Base-by-base conservation (phyloP, 2,888 invertebrate species). In the Ctena decussata region DNA sequence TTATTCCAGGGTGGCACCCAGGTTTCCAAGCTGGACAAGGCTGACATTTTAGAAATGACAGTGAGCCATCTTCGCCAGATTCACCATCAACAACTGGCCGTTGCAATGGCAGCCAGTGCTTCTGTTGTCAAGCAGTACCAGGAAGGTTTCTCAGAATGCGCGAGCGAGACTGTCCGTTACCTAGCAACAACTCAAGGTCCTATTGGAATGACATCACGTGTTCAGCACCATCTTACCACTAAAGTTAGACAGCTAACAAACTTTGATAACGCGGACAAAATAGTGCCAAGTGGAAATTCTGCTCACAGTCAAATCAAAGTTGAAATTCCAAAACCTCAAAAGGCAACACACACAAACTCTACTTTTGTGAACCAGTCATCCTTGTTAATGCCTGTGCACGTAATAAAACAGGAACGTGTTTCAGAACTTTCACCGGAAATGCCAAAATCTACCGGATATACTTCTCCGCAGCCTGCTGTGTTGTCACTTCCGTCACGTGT, bases 41-140 rank as follows among this genome's bases (percentile, higher is more conserved):
- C 89, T 5, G 89, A 89, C 71, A 89, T 89, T 41, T 44, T 89
- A 6, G 89, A 89, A 57, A 89, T 89, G 89, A 89, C 89, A 3
- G 89, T 89, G 44, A 89, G 86, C 35, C 86, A 89, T 39, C 77
- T 89, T 35, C 84, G 86, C 15, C 86, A 89, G 75, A 79, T 89
- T 8, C 89, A 89, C 24, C 82, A 89, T 53, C 89, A 89, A 44
- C 88, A 88, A 39, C 65, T 88, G 18, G 81, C 85, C 24, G 88
- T 82, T 69, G 88, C 88, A 57, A 88, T 88, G 88, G 81, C 88
- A 69, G 79, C 85, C 3, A 86, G 84, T 65, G 77, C 88, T 53
- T 72, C 77, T 44, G 85, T 82, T 27, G 81, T 84, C 35, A 79
- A 85, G 65, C 84, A 85, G 46, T 88, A 86, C 77, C 79, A 82